Percentiles rank a stretch among this genome's conserved stretches.
These are phyloP conservation scores for Oxytorus armatus DNA, from an alignment of 2,888 invertebrate species.

Conservation along the genomic window DNA sequence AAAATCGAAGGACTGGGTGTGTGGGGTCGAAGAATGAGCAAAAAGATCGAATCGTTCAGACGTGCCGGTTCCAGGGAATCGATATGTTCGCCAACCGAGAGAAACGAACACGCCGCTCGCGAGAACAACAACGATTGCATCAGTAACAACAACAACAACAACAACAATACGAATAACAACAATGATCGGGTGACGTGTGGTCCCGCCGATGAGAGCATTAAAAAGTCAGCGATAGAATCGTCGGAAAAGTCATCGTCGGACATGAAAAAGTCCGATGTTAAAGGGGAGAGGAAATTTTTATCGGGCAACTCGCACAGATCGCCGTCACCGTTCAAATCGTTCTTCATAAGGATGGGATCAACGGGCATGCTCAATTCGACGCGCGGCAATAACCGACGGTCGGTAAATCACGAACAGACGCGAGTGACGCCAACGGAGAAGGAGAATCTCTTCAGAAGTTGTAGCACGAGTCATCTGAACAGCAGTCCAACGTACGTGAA, in stretches of 20 bases:
- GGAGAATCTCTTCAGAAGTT: constrained; percentile 88
- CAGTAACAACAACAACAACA: constrained; percentile 72
- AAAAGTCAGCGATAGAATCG: constrained; percentile 9
- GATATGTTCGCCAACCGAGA: constrained; percentile 81
- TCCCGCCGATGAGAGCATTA: constrained; percentile 67
- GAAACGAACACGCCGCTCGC: constrained; percentile 78
- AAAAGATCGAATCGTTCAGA: constrained; percentile 90
- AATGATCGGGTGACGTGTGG: constrained; percentile 71
- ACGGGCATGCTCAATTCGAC: constrained; percentile 90
- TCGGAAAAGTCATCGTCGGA: constrained; percentile 58
- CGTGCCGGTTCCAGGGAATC: constrained; percentile 88
- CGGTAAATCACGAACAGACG: constrained; percentile 83
- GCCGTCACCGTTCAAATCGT: constrained; percentile 89
- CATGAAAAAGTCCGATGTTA: constrained; percentile 70
- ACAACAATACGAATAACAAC: constrained; percentile 68
- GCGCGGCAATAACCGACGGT: constrained; percentile 78
- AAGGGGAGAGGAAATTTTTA: constrained; percentile 78
- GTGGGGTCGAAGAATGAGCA: constrained; percentile 92
- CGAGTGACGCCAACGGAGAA: constrained; percentile 85
- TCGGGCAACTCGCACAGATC: constrained; percentile 85
- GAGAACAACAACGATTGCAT: constrained; percentile 71
- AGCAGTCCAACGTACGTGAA: constrained; percentile 88
- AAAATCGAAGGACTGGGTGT: constrained; percentile 76
- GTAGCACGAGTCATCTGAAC: constrained; percentile 91
- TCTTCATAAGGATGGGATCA: constrained; percentile 91